Evolutionary conservation across 92 coral and sea anemone genomes (phyloP).

Genomic region (Porites divaricata): DNA sequence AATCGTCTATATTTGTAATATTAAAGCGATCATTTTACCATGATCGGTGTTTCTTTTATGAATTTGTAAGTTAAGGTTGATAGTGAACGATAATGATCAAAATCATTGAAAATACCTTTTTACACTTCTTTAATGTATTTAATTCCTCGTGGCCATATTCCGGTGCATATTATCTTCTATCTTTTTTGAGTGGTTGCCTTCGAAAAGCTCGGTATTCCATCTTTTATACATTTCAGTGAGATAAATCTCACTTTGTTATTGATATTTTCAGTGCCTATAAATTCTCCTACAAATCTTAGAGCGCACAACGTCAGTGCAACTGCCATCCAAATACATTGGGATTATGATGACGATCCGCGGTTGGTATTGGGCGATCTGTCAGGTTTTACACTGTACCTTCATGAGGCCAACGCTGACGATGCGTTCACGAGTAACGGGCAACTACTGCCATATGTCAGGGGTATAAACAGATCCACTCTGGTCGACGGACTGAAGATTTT

Average conservation of each 20-base stretch:
- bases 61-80: too few species aligned
- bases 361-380: conserved; percentile 33
- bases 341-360: conserved; percentile 37
- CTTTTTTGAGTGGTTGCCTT: not conserved
- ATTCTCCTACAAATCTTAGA: conserved; percentile 54
- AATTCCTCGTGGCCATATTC: too few species aligned
- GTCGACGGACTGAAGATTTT: conserved; percentile 6
- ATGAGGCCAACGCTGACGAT: conserved; percentile 8
- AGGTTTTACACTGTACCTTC: conserved; percentile 37
- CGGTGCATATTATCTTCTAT: too few species aligned
- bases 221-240: not conserved
- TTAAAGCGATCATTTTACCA: too few species aligned
- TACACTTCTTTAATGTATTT: too few species aligned
- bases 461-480: not conserved
- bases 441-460: not conserved
- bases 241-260: not conserved
- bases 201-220: not conserved
- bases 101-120: too few species aligned
- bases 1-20: too few species aligned
- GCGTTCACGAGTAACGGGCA: conserved; percentile 21
- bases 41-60: too few species aligned
- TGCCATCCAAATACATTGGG: conserved; percentile 50
- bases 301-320: conserved; percentile 58
- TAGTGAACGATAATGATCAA: too few species aligned
- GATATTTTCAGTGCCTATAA: conserved; percentile 56